Percentiles rank a stretch among this genome's conserved stretches.
Conservation (phyloP, 2,113 vertebrate genomes). For the Merops nubicus region DNA sequence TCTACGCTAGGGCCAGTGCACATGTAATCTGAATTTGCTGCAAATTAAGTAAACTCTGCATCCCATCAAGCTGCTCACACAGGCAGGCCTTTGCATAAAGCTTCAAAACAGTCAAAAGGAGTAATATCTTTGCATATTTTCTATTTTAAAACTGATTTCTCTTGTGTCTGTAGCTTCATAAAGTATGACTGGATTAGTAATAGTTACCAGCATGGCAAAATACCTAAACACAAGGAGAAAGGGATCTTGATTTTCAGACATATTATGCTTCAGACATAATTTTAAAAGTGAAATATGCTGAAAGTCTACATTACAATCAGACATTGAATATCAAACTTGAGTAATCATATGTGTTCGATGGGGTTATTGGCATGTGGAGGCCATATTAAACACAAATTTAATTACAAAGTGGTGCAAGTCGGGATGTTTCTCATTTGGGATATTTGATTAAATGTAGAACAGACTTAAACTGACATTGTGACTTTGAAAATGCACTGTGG, state of each 20-base stretch:
- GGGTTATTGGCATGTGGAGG: conserved; percentile 36
- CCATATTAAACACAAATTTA: conserved; percentile 20
- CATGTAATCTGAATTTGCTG: neutral
- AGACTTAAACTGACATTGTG: neutral
- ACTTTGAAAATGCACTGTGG: neutral
- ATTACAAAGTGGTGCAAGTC: neutral
- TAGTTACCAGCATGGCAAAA: neutral
- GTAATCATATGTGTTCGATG: neutral
- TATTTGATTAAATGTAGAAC: conserved; percentile 47
- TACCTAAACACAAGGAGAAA: neutral
- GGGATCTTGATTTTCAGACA: neutral
- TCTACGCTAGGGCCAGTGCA: neutral
- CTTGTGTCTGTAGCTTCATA: neutral
- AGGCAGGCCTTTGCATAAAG: neutral
- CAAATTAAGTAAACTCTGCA: neutral
- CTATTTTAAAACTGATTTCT: neutral
- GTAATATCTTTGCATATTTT: neutral
- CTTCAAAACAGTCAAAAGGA: neutral
- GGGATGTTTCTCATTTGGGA: conserved; percentile 42
- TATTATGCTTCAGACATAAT: neutral
- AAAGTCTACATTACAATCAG: neutral
- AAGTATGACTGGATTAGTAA: neutral
- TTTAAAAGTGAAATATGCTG: neutral
- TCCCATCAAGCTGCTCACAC: neutral
- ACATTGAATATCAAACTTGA: neutral